Evolutionary conservation across 2,888 invertebrate genomes (phyloP), one percentile per base, ranked within the genome.

Genomic region (Busseola fusca): DNA sequence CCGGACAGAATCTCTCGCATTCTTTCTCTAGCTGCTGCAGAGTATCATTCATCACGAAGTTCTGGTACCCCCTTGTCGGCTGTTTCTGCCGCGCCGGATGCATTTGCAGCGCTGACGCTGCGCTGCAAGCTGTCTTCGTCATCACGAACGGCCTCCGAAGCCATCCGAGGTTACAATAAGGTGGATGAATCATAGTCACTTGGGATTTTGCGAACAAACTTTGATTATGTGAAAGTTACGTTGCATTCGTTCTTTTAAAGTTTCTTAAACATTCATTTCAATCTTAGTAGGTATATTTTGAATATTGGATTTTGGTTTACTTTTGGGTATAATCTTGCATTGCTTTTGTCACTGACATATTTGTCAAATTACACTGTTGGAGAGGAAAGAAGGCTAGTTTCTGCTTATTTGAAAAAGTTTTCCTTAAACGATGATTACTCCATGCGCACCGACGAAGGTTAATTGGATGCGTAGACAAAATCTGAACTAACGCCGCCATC

Each of bases 1-100:
- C 88, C 10, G 85, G 83, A 50, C 93, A 94, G 71, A 75, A 91
- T 50, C 75, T 88, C 60, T 94, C 91, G 70, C 94, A 95, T 0
- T 92, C 85, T 62, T 64, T 84, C 69, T 95, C 94, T 3, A 95
- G 72, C 64, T 90, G 87, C 1, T 87, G 89, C 62, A 95, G 70
- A 0, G 89, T 82, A 0, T 92, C 86, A 0, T 92, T 92, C 84
- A 89, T 91, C 27, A 94, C 94, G 68, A 84, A 91, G 77, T 94
- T 92, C 75, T 93, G 83, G 70, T 89, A 91, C 2, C 80, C 78
- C 4, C 87, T 89, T 25, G 69, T 82, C 0, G 80, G 83, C 5
- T 82, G 73, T 34, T 83, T 18, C 14, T 45, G 57, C 27, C 27
- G 64, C 4, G 3, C n/a, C 6, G 37, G 52, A 21, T 40, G 25